Conservation (phyloP, 2,113 vertebrate species). For the Sebastes fasciatus region DNA sequence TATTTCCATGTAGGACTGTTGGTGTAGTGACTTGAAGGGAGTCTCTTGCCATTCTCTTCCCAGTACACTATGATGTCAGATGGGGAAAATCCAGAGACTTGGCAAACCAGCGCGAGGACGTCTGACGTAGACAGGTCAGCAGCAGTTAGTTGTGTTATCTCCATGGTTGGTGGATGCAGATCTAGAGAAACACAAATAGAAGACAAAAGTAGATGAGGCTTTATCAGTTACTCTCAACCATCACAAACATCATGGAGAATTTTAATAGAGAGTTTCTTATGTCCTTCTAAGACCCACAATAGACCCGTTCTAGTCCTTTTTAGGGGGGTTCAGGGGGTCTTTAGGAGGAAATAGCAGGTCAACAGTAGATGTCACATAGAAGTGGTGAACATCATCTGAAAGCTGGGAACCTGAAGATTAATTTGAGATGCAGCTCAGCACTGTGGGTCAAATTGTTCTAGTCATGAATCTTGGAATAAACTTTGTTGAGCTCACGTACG, state of each 20-base stretch:
- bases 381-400: too few species aligned
- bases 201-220: not conserved
- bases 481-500: too few species aligned
- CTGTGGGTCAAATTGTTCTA: too few species aligned
- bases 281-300: not conserved
- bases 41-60: conserved; percentile 58
- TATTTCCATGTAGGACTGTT: conserved; percentile 63
- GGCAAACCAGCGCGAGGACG: conserved; percentile 58
- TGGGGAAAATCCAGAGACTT: conserved; percentile 75
- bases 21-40: conserved; percentile 47
- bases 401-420: too few species aligned
- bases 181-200: conserved; percentile 49
- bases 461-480: too few species aligned
- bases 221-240: not conserved
- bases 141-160: conserved; percentile 59
- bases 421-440: too few species aligned
- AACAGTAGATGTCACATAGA: too few species aligned
- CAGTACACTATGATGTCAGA: conserved; percentile 71
- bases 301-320: too few species aligned
- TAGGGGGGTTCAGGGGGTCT: too few species aligned
- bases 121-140: conserved; percentile 45
- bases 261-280: not conserved
- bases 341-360: too few species aligned
- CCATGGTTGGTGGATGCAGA: conserved; percentile 53
- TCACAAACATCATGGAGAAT: not conserved